Conservation (phyloP, 2,888 invertebrate species). For the Yponomeuta cagnagella region DNA sequence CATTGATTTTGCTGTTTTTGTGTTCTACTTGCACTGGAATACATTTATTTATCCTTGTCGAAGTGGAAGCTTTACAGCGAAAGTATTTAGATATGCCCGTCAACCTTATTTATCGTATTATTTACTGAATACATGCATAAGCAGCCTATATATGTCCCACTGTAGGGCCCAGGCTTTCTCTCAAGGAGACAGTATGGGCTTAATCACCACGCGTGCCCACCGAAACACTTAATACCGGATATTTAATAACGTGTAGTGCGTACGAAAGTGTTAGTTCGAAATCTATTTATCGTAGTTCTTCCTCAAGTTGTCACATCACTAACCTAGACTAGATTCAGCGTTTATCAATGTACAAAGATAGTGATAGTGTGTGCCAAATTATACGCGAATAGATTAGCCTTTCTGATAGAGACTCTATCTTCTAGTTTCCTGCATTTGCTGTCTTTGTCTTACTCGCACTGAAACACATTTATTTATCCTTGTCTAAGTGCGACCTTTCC, state of each 20-base stretch:
- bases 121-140: too few relatives aligned
- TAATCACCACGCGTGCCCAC: too few relatives aligned
- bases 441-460: not conserved
- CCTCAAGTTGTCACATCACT: constrained; percentile 33
- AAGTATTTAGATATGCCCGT: not conserved
- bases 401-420: constrained; percentile 16
- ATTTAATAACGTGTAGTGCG: too few relatives aligned
- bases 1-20: constrained; percentile 17
- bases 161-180: too few relatives aligned
- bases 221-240: too few relatives aligned
- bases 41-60: not conserved
- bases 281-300: not conserved
- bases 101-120: not conserved
- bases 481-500: not conserved
- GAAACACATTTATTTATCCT: not conserved
- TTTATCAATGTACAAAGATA: constrained; percentile 61
- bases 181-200: too few relatives aligned
- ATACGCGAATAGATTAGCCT: constrained; percentile 43
- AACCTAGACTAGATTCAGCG: constrained; percentile 29
- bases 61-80: not conserved
- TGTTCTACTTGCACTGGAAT: not conserved
- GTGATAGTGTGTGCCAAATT: constrained; percentile 61
- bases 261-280: too few relatives aligned
- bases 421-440: constrained; percentile 9
- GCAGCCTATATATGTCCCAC: too few relatives aligned